Evolutionary conservation across 92 coral and sea anemone species (phyloP), one percentile per base, ranked within the genome.

Genomic region (Micromussa lordhowensis): DNA sequence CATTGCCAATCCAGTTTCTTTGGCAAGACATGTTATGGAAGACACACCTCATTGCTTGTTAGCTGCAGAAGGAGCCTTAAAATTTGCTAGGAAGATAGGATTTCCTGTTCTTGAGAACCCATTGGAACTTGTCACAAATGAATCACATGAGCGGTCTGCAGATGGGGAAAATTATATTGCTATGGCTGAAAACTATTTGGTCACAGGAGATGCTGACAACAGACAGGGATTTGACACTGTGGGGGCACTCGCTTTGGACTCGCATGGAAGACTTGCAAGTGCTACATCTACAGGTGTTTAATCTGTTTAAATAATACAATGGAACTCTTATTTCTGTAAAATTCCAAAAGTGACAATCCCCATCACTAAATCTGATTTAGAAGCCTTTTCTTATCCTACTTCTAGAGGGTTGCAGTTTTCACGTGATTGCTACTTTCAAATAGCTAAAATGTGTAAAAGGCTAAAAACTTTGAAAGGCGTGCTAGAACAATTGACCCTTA

Each of bases 211-310:
- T 71, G 61, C 64, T 22, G 63, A 10, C 14, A 72, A 10, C 55
- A 68, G 29, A 26, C 79, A 71, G 68, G 85, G 88, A 64, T 95
- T 94, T 79, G 99, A 97, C 84, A 97, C 98, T 55, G 99, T 97
- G 14, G 99, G 99, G 55, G 99, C 99, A n/a, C 98, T 97, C 21
- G 99, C 98, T 49, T 90, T 97, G 92, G 99, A 97, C 92, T 61
- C 89, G 31, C 86, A 85, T 88, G 98, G 99, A 63, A 90, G 88
- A 82, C 92, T 97, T 79, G 99, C 99, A 70, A 92, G 94, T 85
- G 99, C 99, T 21, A 97, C 99, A 8, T 97, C 99, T 8, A 97
- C 99, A 88, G 99, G 99, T 96, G 72, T 18, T n/a, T 38, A 35
- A 36, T 73, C 16, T 29, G 17, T 68, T 8, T 24, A 22, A 61